A percentile compares a stretch with the other conserved stretches of the same genome.
Evolutionary conservation across 2,797 vertebrate species (phyloP).

Genomic region (Cossypha dichroa): DNA sequence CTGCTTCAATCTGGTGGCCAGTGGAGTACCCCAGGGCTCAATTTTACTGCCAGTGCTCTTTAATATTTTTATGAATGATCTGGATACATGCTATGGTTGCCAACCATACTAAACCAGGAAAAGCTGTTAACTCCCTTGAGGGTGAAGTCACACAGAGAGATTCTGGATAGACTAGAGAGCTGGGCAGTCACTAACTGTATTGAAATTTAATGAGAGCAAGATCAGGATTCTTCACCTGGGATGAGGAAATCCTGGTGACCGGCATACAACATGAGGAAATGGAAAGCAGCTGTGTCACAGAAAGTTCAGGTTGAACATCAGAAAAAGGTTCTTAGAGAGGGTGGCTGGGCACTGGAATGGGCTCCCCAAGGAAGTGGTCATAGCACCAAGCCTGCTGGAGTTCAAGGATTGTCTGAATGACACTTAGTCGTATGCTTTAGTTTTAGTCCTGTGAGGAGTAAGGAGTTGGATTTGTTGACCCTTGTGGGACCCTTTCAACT

Average conservation of each 20-base stretch:
- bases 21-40: background rate
- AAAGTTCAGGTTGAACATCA: background rate
- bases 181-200: background rate
- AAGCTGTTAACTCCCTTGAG: background rate
- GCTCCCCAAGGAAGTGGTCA: background rate
- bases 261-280: background rate
- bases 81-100: background rate
- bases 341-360: fast-evolving
- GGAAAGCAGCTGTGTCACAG: fast-evolving
- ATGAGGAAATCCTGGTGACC: background rate
- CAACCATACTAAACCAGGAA: background rate
- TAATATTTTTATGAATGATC: background rate
- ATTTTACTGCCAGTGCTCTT: background rate
- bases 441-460: background rate
- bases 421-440: background rate
- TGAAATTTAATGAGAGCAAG: background rate
- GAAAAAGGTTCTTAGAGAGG: background rate
- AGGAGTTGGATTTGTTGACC: background rate
- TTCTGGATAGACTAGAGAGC: background rate
- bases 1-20: background rate
- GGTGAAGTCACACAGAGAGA: background rate
- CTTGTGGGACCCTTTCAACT: background rate
- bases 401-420: background rate
- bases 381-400: background rate
- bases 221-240: background rate